Evolutionary conservation across 2,797 vertebrate species (phyloP).

Genomic region (Poliocrania exsul): DNA sequence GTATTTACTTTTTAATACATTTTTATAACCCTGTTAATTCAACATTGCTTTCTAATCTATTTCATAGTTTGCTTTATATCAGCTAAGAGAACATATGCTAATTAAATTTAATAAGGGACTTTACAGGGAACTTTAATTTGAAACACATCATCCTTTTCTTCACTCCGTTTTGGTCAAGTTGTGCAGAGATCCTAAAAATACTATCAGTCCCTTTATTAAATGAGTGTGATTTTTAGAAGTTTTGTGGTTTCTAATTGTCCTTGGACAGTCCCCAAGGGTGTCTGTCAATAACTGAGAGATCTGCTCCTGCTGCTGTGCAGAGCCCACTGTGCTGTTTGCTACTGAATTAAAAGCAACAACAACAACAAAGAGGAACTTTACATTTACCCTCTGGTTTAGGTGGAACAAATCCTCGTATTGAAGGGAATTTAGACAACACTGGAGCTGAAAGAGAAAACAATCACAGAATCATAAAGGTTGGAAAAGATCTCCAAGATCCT

Average conservation of each 20-base stretch:
- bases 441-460: constrained; percentile 53
- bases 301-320: neutral
- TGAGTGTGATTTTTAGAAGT: neutral
- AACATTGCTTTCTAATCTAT: constrained; percentile 7
- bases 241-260: neutral
- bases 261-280: neutral
- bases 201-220: neutral
- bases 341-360: neutral
- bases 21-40: neutral
- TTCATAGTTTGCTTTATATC: constrained; percentile 16
- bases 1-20: neutral
- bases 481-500: neutral
- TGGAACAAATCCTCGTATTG: constrained; percentile 37
- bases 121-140: constrained; percentile 41
- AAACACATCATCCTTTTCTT: neutral
- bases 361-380: neutral
- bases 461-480: accelerated
- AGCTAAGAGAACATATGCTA: neutral
- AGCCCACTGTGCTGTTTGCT: neutral
- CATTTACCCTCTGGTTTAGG: constrained; percentile 61
- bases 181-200: neutral
- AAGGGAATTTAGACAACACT: constrained; percentile 53
- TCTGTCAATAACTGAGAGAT: neutral
- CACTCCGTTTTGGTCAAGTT: neutral
- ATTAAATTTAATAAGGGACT: constrained; percentile 60